These are phyloP conservation scores for Chrysolina americana DNA, from an alignment of 2,888 invertebrate genomes.

Conservation along the genomic window DNA sequence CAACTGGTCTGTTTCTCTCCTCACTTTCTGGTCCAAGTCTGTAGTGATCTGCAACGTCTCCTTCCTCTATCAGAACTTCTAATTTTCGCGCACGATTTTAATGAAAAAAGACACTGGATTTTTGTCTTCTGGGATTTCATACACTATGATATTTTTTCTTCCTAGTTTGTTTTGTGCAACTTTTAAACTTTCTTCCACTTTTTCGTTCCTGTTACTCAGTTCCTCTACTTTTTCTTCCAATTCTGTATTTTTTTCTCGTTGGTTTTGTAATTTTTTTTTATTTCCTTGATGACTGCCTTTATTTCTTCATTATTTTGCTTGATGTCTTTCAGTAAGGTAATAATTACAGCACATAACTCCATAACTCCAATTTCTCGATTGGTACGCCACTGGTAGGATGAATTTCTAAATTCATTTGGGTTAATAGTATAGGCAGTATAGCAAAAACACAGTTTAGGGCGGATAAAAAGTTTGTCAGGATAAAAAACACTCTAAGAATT, in stretches of 20 bases:
- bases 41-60: too few relatives aligned
- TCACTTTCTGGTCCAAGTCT: too few relatives aligned
- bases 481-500: too few relatives aligned
- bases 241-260: not conserved
- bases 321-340: conserved; percentile 12
- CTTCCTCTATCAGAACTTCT: conserved; percentile 16
- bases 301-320: conserved; percentile 21
- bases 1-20: too few relatives aligned
- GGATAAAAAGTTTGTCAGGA: too few relatives aligned
- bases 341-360: conserved; percentile 20
- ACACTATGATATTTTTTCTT: conserved; percentile 18
- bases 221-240: conserved; percentile 10
- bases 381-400: too few relatives aligned
- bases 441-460: too few relatives aligned
- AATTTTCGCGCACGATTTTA: conserved; percentile 3
- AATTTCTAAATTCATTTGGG: too few relatives aligned
- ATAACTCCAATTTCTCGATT: too few relatives aligned
- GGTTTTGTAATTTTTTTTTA: conserved; percentile 6
- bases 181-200: conserved; percentile 4
- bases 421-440: too few relatives aligned
- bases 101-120: not conserved
- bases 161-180: conserved; percentile 22
- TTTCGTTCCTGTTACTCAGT: not conserved
- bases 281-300: conserved; percentile 16
- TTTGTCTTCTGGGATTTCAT: not conserved